Evolutionary conservation across 2,888 invertebrate genomes (phyloP).

Genomic region (Galerucella calmariensis): DNA sequence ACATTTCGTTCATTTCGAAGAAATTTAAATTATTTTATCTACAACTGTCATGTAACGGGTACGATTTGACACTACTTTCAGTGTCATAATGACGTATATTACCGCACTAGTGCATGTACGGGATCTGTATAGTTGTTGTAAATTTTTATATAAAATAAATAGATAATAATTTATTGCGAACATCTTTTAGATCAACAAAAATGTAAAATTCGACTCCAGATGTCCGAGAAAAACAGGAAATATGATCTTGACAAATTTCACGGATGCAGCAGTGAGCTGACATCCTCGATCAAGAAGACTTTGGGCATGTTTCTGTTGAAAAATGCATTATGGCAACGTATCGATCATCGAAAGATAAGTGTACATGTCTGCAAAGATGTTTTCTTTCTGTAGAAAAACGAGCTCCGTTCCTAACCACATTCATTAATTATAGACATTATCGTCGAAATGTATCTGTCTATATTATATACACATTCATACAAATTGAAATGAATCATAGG

Average conservation of each 20-base stretch:
- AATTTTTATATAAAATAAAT: background rate
- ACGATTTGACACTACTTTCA: too few relatives aligned
- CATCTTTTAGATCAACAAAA: background rate
- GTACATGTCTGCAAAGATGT: slow-evolving; percentile 11
- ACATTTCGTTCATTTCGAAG: too few relatives aligned
- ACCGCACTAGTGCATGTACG: too few relatives aligned
- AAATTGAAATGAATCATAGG: too few relatives aligned
- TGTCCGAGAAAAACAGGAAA: slow-evolving; percentile 25
- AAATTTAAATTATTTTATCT: too few relatives aligned
- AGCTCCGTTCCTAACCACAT: background rate
- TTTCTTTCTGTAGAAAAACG: slow-evolving; percentile 7
- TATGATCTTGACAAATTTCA: slow-evolving; percentile 31
- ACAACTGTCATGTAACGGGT: too few relatives aligned
- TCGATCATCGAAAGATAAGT: slow-evolving; percentile 17
- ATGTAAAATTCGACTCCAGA: slow-evolving; percentile 19
- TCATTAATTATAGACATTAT: background rate
- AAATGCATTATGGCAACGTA: slow-evolving; percentile 18
- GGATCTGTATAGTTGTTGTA: too few relatives aligned
- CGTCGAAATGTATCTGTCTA: too few relatives aligned
- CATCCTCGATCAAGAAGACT: slow-evolving; percentile 24
- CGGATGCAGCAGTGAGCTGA: slow-evolving; percentile 23
- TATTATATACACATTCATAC: too few relatives aligned
- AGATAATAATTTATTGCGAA: background rate
- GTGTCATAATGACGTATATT: too few relatives aligned
- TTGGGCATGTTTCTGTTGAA: slow-evolving; percentile 22